These are phyloP conservation scores for Diplodus sargus DNA, from an alignment of 2,797 vertebrate genomes.

Conservation along the genomic window DNA sequence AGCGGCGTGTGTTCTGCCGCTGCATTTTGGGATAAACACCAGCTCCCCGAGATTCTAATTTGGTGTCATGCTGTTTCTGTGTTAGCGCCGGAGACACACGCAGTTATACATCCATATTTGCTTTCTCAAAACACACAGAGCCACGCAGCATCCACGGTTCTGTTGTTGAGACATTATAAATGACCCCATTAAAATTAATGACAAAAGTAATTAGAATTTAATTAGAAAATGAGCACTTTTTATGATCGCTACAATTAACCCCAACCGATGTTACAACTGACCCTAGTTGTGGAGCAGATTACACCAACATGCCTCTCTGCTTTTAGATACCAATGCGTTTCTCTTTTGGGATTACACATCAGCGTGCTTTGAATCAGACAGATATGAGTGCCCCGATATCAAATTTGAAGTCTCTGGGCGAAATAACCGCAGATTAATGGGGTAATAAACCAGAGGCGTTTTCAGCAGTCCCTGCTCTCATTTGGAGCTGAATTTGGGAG, in stretches of 20 bases:
- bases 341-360: conserved; percentile 37
- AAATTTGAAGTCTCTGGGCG: conserved; percentile 38
- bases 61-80: conserved; percentile 47
- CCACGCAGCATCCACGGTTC: conserved; percentile 29
- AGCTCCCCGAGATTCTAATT: conserved; percentile 52
- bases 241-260: conserved; percentile 77
- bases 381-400: conserved; percentile 36
- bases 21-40: conserved; percentile 33
- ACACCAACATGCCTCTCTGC: conserved; percentile 29
- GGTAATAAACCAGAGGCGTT: conserved; percentile 54
- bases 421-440: conserved; percentile 60
- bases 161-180: conserved; percentile 73
- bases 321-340: conserved; percentile 33
- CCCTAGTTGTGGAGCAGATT: conserved; percentile 59
- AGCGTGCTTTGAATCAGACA: conserved; percentile 46
- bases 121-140: conserved; percentile 44
- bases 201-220: conserved; percentile 78
- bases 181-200: conserved; percentile 79
- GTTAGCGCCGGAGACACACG: conserved; percentile 25
- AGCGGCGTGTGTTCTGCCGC: conserved; percentile 30
- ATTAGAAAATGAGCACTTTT: conserved; percentile 77
- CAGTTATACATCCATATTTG: conserved; percentile 32
- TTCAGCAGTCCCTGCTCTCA: conserved; percentile 43
- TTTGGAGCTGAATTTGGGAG: conserved; percentile 47
- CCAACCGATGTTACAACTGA: conserved; percentile 69